Evolutionary conservation across 2,888 invertebrate genomes (phyloP).

Genomic region (Ennomos fuscantarius): DNA sequence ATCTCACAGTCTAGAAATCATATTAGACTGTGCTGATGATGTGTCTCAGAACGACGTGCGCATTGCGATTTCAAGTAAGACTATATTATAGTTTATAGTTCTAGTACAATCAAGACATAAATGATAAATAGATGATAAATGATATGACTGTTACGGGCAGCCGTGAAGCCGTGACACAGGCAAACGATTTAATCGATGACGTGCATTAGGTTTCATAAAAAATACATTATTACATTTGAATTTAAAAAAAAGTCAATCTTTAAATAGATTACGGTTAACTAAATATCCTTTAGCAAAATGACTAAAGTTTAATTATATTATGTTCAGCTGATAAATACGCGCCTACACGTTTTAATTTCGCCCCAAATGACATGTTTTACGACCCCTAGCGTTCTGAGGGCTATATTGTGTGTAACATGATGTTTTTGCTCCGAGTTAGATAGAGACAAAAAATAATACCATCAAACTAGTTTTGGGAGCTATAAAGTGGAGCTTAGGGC

Average conservation of each 20-base stretch:
- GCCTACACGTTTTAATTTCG: slow-evolving; percentile 44
- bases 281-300: slow-evolving; percentile 5
- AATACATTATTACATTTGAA: too few relatives aligned
- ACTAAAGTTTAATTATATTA: slow-evolving; percentile 23
- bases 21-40: too few relatives aligned
- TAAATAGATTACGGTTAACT: neutral
- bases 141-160: too few relatives aligned
- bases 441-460: slow-evolving; percentile 10
- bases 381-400: slow-evolving; percentile 26
- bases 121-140: too few relatives aligned
- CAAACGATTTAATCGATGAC: too few relatives aligned
- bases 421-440: slow-evolving; percentile 25
- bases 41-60: too few relatives aligned
- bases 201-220: too few relatives aligned
- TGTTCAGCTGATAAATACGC: slow-evolving; percentile 29
- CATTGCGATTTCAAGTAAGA: too few relatives aligned
- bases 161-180: too few relatives aligned
- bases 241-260: slow-evolving; percentile 4
- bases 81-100: too few relatives aligned
- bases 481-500: neutral
- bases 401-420: slow-evolving; percentile 23
- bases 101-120: too few relatives aligned
- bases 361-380: slow-evolving; percentile 44
- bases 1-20: too few relatives aligned
- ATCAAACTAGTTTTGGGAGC: neutral